Evolutionary conservation across 1,140 invertebrate genomes (phyloP), one percentile per base, ranked within the genome.

Genomic region (Drosophila equinoxialis): DNA sequence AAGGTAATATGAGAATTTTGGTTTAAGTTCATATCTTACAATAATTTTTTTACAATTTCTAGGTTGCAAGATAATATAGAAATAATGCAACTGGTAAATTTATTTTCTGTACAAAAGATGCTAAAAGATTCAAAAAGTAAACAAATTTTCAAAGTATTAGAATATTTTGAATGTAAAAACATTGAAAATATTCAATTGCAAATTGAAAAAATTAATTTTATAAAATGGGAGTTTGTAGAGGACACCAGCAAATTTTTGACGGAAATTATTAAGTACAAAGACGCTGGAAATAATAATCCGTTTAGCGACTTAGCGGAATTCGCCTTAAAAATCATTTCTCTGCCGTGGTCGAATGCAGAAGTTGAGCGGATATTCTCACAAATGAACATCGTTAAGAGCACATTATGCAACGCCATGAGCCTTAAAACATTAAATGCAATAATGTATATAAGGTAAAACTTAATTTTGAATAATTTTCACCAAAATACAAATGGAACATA

Each of bases 391-490:
- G 33, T 55, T 11, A 65, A 65, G 48, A 65, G 33, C 45, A 54
- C 41, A 65, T 39, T 55, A 55, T 33, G 30, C 63, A 55, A 55
- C 48, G 33, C 17, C 45, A 39, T 65, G 30, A 51, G 26, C 33
- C 17, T 65, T 37, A 65, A 65, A 65, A 26, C 63, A 65, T 65
- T 55, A 55, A 55, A 55, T 55, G 51, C 51, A 26, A 55, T 55
- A 55, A 13, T 55, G 51, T 55, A 26, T 23, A 55, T 55, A 55
- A 55, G 51, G 51, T 55, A 26, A 55, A 23, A 26, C 17, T 55
- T 55, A 55, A 55, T 26, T 55, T 7, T 55, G 20, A 55, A 55
- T 55, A 26, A 26, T 23, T 55, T 26, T 55, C 0, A 55, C 23
- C 8, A 13, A 55, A 55, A 23, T 55, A 55, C 20, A 55, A 26